phyloP scores from a whole-genome alignment of 2,113 vertebrate species.

The Xyliphius kryptos region DNA sequence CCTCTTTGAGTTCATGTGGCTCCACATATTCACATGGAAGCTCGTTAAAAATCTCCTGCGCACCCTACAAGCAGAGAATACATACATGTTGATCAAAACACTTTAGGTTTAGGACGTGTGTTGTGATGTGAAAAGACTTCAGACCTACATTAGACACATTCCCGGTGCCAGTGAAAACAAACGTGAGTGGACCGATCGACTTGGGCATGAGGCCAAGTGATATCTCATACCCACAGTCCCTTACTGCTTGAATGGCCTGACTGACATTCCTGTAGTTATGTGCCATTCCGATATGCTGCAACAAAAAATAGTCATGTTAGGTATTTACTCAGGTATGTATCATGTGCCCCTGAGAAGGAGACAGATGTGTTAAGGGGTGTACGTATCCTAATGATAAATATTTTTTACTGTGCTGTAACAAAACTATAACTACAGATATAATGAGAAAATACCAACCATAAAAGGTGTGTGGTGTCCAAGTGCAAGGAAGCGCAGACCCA shows the following conservation, averaged over 20 bases:
- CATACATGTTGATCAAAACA: too few species aligned
- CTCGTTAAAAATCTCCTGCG: conserved; percentile 89
- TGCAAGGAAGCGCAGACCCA: conserved; percentile 89
- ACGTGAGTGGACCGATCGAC: conserved; percentile 89
- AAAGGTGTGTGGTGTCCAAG: conserved; percentile 95
- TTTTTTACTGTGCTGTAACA: too few species aligned
- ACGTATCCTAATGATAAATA: too few species aligned
- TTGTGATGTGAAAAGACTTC: too few species aligned
- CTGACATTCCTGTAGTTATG: conserved; percentile 96
- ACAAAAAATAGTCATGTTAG: conserved; percentile 2
- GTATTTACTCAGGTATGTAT: neutral
- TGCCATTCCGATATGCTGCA: conserved; percentile 94
- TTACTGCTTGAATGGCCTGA: conserved; percentile 93
- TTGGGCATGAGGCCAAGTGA: conserved; percentile 95
- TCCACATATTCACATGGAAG: conserved; percentile 93
- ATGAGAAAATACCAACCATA: conserved; percentile 71
- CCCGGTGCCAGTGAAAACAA: conserved; percentile 95
- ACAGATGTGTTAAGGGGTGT: too few species aligned
- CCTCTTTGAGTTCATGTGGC: conserved; percentile 86
- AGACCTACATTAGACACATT: conserved; percentile 90
- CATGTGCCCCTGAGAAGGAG: too few species aligned
- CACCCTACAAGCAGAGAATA: conserved; percentile 69
- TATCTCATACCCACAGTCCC: conserved; percentile 96
- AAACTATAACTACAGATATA: too few species aligned
- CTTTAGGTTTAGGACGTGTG: too few species aligned